Evolutionary conservation across 2,888 invertebrate genomes (phyloP), one percentile per base, ranked within the genome.

Genomic region (Epirrhoe tristata): DNA sequence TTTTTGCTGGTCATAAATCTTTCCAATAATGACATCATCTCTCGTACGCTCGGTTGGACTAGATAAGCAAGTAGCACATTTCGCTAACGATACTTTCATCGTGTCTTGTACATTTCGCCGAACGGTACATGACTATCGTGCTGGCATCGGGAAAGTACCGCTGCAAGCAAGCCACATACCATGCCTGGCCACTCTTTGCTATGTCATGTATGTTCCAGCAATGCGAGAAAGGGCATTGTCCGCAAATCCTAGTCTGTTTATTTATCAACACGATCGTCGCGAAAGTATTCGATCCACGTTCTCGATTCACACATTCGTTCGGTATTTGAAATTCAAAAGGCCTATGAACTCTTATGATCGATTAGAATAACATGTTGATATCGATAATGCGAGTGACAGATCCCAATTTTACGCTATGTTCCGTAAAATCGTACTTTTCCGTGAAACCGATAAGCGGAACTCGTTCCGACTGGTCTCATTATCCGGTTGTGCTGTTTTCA

Each of bases 281-380:
- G 83, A 83, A 76, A 76, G 81, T 85, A 93, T 92, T 91, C 93
- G 82, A 86, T 86, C 71, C 93, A 91, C 93, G 93, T 91, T 81
- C 84, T 76, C 85, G 84, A 89, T 91, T 92, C 92, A 90, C 91
- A 91, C 93, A 91, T 89, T 24, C 83, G 80, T 85, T 87, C 85
- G 83, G 84, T 85, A 83, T 83, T 87, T 83, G 83, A 80, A 86
- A 91, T 91, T 87, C 90, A 83, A 74, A 74, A 80, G 80, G 82
- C 80, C 79, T 84, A 82, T 81, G 83, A 86, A 84, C 85, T 84
- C 83, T 80, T 76, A 76, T 81, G 81, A 80, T 81, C 78, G 77
- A 77, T 81, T 77, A 74, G 58, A 65, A 52, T 67, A 69, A 68
- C 36, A 17, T 36, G 71, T 67, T 72, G 65, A 68, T 64, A 66